phyloP scores from a whole-genome alignment of 2,113 vertebrate species.

The Leptobrachium leishanense region DNA sequence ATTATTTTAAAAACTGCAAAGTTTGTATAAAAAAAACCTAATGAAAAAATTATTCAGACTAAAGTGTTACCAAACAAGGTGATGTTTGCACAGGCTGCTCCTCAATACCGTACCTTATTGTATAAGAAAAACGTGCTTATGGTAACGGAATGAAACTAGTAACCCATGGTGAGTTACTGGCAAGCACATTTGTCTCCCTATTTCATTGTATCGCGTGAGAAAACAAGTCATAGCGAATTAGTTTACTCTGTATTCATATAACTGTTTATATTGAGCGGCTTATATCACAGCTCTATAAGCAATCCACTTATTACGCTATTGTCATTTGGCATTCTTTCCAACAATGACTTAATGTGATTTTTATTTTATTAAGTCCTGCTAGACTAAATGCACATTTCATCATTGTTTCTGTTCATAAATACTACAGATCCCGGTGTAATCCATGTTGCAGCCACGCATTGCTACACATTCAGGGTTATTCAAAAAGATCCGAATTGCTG shows the following conservation, averaged over 20 bases:
- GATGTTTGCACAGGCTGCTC: too few species aligned
- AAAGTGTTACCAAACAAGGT: too few species aligned
- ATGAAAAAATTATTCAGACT: too few species aligned
- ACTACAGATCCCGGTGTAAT: too few species aligned
- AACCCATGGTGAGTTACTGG: neutral
- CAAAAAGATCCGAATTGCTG: too few species aligned
- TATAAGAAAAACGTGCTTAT: too few species aligned
- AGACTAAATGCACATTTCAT: neutral
- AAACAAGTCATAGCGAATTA: slow-evolving; percentile 15
- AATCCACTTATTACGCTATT: neutral
- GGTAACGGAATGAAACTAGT: neutral
- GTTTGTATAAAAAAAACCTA: too few species aligned
- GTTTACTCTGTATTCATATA: neutral
- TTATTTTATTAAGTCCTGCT: neutral
- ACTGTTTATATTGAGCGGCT: neutral
- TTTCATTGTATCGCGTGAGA: slow-evolving; percentile 9
- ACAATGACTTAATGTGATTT: neutral
- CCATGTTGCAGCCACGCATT: too few species aligned
- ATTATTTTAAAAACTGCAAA: too few species aligned
- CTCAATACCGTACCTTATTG: too few species aligned
- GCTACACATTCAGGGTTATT: too few species aligned
- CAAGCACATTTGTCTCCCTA: neutral
- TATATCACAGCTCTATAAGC: neutral
- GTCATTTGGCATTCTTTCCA: slow-evolving; percentile 9
- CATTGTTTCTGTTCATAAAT: too few species aligned